Evolutionary conservation across 2,113 vertebrate species (phyloP), one percentile per base, ranked within the genome.

Genomic region (Poicephalus meyeri): DNA sequence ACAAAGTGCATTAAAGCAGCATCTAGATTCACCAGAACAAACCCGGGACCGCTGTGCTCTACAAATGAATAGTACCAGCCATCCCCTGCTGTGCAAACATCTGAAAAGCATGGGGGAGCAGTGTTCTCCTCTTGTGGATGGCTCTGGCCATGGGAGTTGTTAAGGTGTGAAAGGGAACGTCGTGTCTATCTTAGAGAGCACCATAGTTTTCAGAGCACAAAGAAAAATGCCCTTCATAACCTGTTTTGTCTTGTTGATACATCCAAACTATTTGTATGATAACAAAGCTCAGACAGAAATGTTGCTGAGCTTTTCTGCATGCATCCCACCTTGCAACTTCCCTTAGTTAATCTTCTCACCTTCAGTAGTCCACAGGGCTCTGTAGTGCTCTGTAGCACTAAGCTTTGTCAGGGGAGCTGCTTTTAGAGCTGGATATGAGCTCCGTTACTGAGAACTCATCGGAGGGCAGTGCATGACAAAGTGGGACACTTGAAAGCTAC

Each of bases 401-500:
- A 66, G 33, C 37, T 92, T 68, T 6, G 0, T 37, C 70, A 28
- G 12, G 9, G 39, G 35, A 77, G 31, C 80, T 78, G 61, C 52
- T 69, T 88, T 68, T 69, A 31, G 74, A 61, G 49, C 73, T 87
- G 60, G 44, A 15, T 87, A 88, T 86, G 74, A 87, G 39, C 70
- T 85, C 20, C 50, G 0, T 50, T 77, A 53, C 6, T 86, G 93
- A 91, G 66, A 88, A 47, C 68, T 66, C 58, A 17, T 87, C 0
- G 0, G 41, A 69, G 74, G 37, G 70, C 66, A 47, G 41, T 29
- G 13, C 5, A 4, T 5, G 89, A 72, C 84, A 66, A 79, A 92
- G 86, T 64, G 70, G 61, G 72, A 64, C 60, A 35, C 82, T 94
- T 88, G 91, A 78, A 96, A 89, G 63, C 78, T 82, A 53, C 53